Evolutionary conservation across 2,797 vertebrate species (phyloP), one percentile per base, ranked within the genome.

Genomic region (Orestias chungarensis): DNA sequence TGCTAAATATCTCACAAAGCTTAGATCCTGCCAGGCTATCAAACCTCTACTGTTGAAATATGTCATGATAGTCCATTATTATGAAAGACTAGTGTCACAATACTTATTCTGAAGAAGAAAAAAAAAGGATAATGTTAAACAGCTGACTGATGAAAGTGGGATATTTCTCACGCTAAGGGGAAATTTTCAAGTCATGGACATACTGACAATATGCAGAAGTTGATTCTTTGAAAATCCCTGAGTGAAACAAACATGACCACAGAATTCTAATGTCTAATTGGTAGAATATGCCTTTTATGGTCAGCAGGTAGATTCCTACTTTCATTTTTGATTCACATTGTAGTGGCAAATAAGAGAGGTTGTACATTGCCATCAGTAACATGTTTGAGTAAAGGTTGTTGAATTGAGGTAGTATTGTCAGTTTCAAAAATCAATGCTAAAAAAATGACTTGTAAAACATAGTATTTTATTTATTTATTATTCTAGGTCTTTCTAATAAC

Each of bases 11-110:
- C 69, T 66, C 52, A 59, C 66, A 42, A 29, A 44, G 20, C 69
- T 40, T 17, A 81, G 75, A 86, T 90, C 84, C 81, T 83, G 73
- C 66, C 62, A 38, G 49, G 77, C 49, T 40, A 31, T 43, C 49
- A 20, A 31, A 2, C 25, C n/a, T 27, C 3, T 25, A 44, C 64
- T 82, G 70, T 73, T 74, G 79, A 81, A 83, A 81, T 29, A 38
- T 35, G 67, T 73, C 55, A 46, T 46, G 40, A 68, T 67, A 83
- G 89, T 80, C 87, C 86, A 76, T 31, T 49, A 75, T 90, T 85
- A 82, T 61, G 83, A 50, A 89, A 90, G 2, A 2, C 2, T 64
- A 38, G 66, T 83, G 76, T 82, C 75, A 74, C 86, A 90, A 86
- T 23, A 54, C n/a, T 4, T 17, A 29, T n/a, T 59, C 25, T 69